Base-by-base conservation (phyloP, 2,113 vertebrate genomes). In the Cettia cetti region DNA sequence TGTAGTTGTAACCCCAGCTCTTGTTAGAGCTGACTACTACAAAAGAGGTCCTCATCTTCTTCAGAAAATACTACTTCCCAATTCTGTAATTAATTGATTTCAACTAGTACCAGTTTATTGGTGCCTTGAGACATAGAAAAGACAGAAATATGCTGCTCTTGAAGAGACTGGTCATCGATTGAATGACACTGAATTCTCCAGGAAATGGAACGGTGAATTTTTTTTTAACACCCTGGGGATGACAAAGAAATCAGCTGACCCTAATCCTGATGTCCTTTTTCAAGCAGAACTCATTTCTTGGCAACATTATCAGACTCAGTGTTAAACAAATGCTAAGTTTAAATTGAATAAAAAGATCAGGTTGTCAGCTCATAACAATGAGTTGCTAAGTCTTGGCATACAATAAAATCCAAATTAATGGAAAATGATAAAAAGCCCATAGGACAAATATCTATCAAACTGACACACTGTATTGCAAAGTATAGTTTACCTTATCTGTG, bases 351-450 rank as follows among this genome's bases (percentile, higher is more conserved):
- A 85, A 91, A 84, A 61, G 68, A 71, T 64, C 76, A 85, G 20
- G 44, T 59, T 96, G 94, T 92, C 89, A 94, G 54, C 59, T 90
- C 59, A 31, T 61, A 87, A 87, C 81, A 82, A 68, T 74, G 76
- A 86, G 47, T 56, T 93, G 47, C 42, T 70, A 39, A 74, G n/a
- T 47, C 81, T 68, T 92, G 72, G 78, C 77, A 78, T 80, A 71
- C 52, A 85, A 89, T 87, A 92, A 75, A 86, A 81, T 88, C 60
- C 50, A 91, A 83, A 94, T 95, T 91, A 93, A 91, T 95, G 78
- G 66, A 53, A 94, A 87, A 91, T 65, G 13, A 66, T 82, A 80
- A 84, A 79, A 91, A 90, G 54, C 47, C 42, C 82, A 44, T 45
- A 74, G 75, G 78, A 92, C n/a, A 77, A 45, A 70, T 47, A 92